These are phyloP conservation scores for Flexamia atlantica DNA, from an alignment of 2,888 invertebrate genomes.

Conservation along the genomic window DNA sequence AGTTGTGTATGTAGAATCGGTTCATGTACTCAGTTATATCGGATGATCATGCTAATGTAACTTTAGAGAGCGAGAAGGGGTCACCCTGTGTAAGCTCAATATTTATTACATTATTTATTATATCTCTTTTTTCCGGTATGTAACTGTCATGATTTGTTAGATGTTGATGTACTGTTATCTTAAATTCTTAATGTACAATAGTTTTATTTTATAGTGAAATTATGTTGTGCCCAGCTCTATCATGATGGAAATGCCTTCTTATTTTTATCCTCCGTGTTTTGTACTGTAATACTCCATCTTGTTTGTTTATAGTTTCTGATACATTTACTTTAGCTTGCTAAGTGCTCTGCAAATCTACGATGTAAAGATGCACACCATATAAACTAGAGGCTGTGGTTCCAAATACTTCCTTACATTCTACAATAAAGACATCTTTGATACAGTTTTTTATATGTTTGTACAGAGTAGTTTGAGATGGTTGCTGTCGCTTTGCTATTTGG, in stretches of 20 bases:
- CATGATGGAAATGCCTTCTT: neutral
- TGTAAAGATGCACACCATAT: slow-evolving; percentile 12
- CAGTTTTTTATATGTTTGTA: neutral
- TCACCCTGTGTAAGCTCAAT: neutral
- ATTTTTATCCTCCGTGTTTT: neutral
- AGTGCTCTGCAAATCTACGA: neutral
- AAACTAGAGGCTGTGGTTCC: slow-evolving; percentile 43
- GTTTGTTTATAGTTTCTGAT: neutral
- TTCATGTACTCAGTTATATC: slow-evolving; percentile 19
- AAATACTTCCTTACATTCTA: slow-evolving; percentile 49
- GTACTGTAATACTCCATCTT: neutral
- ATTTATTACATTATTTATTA: slow-evolving; percentile 42
- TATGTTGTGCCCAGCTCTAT: neutral
- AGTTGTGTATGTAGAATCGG: slow-evolving; percentile 17
- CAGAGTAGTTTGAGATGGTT: neutral
- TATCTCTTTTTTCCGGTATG: neutral
- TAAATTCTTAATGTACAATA: neutral
- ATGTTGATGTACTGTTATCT: neutral
- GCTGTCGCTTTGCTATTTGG: slow-evolving; percentile 25
- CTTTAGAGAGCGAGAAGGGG: neutral
- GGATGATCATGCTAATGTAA: neutral
- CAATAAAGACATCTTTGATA: slow-evolving; percentile 36
- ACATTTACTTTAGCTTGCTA: neutral
- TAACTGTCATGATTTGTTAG: neutral
- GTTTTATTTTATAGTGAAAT: neutral